Percentiles rank a stretch among this genome's conserved stretches.
Evolutionary conservation across 2,888 invertebrate species (phyloP).

Genomic region (Drosophila mercatorum): DNA sequence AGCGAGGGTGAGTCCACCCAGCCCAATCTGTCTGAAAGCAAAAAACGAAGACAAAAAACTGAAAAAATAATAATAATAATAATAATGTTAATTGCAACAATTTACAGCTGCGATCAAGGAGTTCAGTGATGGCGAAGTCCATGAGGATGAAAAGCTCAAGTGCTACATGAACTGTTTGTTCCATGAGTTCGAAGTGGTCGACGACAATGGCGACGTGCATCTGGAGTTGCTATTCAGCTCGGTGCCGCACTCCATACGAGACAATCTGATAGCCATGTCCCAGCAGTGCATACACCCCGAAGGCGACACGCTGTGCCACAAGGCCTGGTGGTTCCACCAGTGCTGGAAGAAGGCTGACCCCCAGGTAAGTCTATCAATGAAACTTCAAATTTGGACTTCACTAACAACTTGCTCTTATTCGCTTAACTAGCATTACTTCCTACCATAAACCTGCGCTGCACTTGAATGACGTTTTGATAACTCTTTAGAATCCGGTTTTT

Average conservation of each 20-base stretch:
- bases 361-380: slow-evolving; percentile 56
- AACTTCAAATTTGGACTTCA: too few relatives aligned
- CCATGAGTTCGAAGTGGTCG: slow-evolving; percentile 83
- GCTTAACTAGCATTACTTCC: slow-evolving; percentile 73
- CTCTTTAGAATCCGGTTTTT: neutral
- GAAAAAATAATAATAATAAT: slow-evolving; percentile 9
- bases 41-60: neutral
- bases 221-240: slow-evolving; percentile 78
- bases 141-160: slow-evolving; percentile 83
- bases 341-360: slow-evolving; percentile 85
- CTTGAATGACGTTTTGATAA: neutral
- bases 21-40: slow-evolving; percentile 2
- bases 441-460: slow-evolving; percentile 50
- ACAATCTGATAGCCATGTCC: slow-evolving; percentile 79
- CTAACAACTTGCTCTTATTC: neutral
- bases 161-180: slow-evolving; percentile 85
- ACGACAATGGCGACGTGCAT: slow-evolving; percentile 84
- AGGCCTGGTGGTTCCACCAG: slow-evolving; percentile 84
- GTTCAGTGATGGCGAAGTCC: slow-evolving; percentile 84
- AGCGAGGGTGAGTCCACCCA: slow-evolving; percentile 74
- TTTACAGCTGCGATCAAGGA: slow-evolving; percentile 82
- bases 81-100: slow-evolving; percentile 26
- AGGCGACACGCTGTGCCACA: slow-evolving; percentile 82
- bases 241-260: slow-evolving; percentile 78
- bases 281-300: slow-evolving; percentile 81